Conservation (phyloP, 2,797 vertebrate species). For the Epinephelus coioides region DNA sequence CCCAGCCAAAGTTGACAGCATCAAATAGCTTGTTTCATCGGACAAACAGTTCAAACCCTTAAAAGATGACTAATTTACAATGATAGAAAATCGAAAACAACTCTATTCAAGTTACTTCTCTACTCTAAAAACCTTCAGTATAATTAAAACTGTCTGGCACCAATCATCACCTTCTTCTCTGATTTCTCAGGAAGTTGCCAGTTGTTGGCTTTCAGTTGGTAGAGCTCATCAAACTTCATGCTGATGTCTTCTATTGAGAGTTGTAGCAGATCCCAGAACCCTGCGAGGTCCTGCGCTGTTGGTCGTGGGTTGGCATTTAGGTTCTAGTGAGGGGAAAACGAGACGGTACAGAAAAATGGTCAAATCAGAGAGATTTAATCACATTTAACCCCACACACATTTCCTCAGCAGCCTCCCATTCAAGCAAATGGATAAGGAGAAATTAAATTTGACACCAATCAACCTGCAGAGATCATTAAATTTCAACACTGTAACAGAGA, state of each 20-base stretch:
- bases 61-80: not conserved
- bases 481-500: slow-evolving; percentile 17
- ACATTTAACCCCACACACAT: not conserved
- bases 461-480: slow-evolving; percentile 4
- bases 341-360: not conserved
- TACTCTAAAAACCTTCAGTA: not conserved
- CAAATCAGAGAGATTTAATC: not conserved
- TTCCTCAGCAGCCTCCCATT: slow-evolving; percentile 6
- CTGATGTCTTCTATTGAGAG: slow-evolving; percentile 99
- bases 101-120: not conserved
- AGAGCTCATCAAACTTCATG: slow-evolving; percentile 99
- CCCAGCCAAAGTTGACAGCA: too few species aligned
- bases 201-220: slow-evolving; percentile 97
- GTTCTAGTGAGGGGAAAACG: slow-evolving; percentile 82
- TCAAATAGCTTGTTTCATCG: not conserved
- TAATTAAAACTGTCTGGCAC: not conserved
- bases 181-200: slow-evolving; percentile 91
- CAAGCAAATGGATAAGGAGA: slow-evolving; percentile 6
- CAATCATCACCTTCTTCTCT: slow-evolving; percentile 91
- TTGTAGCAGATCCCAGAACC: slow-evolving; percentile 99
- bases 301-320: slow-evolving; percentile 94
- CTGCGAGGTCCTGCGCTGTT: slow-evolving; percentile 97
- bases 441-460: slow-evolving; percentile 21
- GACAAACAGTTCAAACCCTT: not conserved
- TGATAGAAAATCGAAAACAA: not conserved